Percentiles rank a stretch among this genome's conserved stretches.
These are phyloP conservation scores for Chiloscyllium punctatum DNA, from an alignment of 2,797 vertebrate species.

Conservation along the genomic window DNA sequence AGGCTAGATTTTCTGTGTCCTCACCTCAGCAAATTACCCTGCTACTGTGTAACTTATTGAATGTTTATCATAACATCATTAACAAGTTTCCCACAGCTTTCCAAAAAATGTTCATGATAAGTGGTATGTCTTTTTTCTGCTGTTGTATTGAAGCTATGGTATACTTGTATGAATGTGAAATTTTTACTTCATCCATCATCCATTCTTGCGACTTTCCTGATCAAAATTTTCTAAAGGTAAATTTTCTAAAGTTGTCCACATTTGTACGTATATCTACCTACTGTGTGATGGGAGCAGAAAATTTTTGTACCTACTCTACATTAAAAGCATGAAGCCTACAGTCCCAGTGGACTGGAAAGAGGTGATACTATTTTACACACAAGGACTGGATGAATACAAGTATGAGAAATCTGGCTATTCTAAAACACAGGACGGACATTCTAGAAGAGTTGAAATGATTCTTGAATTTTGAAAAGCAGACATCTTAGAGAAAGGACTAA, in stretches of 20 bases:
- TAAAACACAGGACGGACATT: not conserved
- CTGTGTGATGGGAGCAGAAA: not conserved
- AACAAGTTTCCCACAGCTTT: not conserved
- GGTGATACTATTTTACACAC: not conserved
- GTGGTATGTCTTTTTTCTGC: not conserved
- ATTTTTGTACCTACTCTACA: not conserved
- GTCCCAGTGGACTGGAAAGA: not conserved
- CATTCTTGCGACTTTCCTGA: not conserved
- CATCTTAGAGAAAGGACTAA: not conserved
- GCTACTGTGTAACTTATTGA: not conserved
- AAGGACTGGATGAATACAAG: no score
- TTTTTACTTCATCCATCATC: not conserved
- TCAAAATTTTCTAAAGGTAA: not conserved
- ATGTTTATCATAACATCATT: not conserved
- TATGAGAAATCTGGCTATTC: not conserved
- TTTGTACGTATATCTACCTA: not conserved
- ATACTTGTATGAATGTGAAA: not conserved
- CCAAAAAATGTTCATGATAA: not conserved
- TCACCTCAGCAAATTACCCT: not conserved
- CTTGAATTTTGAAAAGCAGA: no score
- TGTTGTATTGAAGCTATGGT: not conserved
- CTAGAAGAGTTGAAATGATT: no score
- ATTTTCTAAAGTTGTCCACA: not conserved
- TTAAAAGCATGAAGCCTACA: not conserved
- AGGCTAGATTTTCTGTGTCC: not conserved